phyloP scores from a whole-genome alignment of 2,888 invertebrate species.

The Hybos culiciformis region DNA sequence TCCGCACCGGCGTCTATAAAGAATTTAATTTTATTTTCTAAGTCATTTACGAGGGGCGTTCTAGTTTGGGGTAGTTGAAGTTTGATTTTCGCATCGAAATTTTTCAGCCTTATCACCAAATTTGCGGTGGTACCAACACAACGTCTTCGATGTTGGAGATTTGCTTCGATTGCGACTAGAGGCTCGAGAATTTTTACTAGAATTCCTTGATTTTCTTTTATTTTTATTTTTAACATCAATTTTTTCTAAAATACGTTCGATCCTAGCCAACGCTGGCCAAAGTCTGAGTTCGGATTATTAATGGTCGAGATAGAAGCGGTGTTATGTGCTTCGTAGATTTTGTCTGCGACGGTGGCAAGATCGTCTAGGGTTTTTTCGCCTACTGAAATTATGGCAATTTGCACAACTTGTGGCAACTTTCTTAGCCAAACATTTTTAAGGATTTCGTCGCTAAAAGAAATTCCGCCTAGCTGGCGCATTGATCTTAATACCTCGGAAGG shows the following conservation, averaged over 20 bases:
- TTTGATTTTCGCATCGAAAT: neutral
- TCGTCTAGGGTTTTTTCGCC: neutral
- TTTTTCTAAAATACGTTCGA: neutral
- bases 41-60: too few relatives aligned
- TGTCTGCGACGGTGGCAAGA: neutral
- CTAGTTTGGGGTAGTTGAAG: neutral
- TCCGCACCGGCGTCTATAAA: neutral
- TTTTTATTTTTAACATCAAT: too few relatives aligned
- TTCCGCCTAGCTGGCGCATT: neutral
- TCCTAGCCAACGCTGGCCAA: neutral
- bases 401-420: neutral
- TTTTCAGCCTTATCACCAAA: neutral
- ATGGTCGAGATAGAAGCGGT: neutral
- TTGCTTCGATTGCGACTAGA: too few relatives aligned
- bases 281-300: too few relatives aligned
- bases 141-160: neutral
- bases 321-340: neutral
- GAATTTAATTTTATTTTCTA: neutral
- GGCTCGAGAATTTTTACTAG: too few relatives aligned
- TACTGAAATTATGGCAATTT: neutral
- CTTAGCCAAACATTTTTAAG: neutral
- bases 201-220: too few relatives aligned
- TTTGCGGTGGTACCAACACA: neutral
- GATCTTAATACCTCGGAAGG: neutral
- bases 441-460: neutral